phyloP scores from a whole-genome alignment of 2,113 vertebrate genomes.

The Psammodynastes pulverulentus region DNA sequence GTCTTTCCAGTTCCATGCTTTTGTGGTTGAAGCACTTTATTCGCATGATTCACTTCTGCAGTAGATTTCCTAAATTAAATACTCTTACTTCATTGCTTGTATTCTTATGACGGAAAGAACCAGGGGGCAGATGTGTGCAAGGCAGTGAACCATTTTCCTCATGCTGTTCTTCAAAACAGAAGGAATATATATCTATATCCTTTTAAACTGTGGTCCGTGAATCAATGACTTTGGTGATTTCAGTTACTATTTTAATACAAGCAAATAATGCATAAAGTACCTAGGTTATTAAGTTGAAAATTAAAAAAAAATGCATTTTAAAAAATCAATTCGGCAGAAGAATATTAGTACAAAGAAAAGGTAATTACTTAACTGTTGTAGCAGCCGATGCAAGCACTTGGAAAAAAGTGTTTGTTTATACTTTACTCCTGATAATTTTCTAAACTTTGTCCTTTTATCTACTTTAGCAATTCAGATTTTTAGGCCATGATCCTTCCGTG shows the following conservation, averaged over 20 bases:
- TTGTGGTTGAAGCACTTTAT: neutral
- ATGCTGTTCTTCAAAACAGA: neutral
- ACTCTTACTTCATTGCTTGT: conserved; percentile 2
- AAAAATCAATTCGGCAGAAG: neutral
- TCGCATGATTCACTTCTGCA: conserved; percentile 1
- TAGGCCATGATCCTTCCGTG: neutral
- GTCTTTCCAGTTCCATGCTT: conserved; percentile 16
- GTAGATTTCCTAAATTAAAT: conserved; percentile 25
- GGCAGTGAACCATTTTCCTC: conserved; percentile 27
- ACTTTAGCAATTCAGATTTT: neutral
- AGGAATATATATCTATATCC: neutral
- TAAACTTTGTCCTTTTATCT: neutral
- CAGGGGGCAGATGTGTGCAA: conserved; percentile 1
- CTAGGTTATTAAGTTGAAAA: neutral
- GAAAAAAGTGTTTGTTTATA: neutral
- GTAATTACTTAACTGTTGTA: neutral
- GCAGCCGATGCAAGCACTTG: neutral
- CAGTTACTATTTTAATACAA: neutral
- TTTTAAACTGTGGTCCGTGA: neutral
- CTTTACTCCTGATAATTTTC: neutral
- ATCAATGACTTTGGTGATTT: neutral
- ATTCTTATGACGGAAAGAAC: conserved; percentile 6
- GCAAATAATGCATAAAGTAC: neutral
- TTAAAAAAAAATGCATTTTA: neutral
- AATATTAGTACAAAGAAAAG: neutral